A percentile compares a stretch with the other conserved stretches of the same genome.
phyloP scores from a whole-genome alignment of 1,140 invertebrate genomes.

The Bombus fervidus region DNA sequence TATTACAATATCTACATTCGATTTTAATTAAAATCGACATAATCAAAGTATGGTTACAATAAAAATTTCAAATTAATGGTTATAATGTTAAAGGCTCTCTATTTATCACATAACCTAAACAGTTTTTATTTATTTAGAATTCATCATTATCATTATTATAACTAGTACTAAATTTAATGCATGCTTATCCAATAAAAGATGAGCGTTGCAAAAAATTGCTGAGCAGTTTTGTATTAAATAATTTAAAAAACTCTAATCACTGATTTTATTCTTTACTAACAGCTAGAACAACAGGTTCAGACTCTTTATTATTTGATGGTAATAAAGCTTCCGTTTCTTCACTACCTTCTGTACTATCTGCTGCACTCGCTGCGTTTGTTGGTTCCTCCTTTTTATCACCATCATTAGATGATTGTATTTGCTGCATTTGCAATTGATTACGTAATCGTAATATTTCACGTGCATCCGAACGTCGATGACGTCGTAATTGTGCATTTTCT shows the following conservation, averaged over 20 bases:
- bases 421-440: constrained; percentile 67
- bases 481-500: constrained; percentile 71
- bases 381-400: constrained; percentile 61
- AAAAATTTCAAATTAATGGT: constrained; percentile 72
- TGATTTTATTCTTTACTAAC: constrained; percentile 73
- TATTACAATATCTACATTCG: constrained; percentile 78
- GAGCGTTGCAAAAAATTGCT: constrained; percentile 70
- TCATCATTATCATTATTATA: constrained; percentile 59
- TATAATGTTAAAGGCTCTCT: constrained; percentile 76
- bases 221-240: constrained; percentile 69
- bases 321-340: constrained; percentile 63
- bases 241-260: constrained; percentile 61
- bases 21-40: constrained; percentile 72
- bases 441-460: constrained; percentile 73
- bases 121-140: constrained; percentile 73
- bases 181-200: constrained; percentile 67
- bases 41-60: constrained; percentile 72
- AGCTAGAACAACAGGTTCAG: constrained; percentile 60
- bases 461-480: constrained; percentile 61
- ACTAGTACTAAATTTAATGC: constrained; percentile 70
- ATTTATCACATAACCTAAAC: constrained; percentile 77
- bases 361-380: constrained; percentile 67
- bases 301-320: constrained; percentile 68
- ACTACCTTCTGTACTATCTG: constrained; percentile 76
- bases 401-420: constrained; percentile 50